Conservation (phyloP, 2,113 vertebrate genomes). For the Nannobrachium achirus region DNA sequence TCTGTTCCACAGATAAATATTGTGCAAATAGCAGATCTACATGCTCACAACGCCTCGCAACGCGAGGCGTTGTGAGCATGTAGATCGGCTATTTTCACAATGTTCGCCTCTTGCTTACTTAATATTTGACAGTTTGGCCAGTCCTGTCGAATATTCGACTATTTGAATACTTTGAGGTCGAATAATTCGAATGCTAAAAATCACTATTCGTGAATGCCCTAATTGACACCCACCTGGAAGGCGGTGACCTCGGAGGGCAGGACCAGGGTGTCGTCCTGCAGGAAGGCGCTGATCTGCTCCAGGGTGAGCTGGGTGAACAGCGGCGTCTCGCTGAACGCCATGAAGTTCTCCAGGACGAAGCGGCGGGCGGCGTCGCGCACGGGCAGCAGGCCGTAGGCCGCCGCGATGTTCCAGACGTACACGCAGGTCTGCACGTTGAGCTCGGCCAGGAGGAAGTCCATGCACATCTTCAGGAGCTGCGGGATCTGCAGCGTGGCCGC, state of each 20-base stretch:
- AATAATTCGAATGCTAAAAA: too few species aligned
- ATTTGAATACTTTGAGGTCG: too few species aligned
- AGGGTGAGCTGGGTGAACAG: conserved; percentile 85
- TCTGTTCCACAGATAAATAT: too few species aligned
- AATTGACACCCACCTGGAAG: conserved; percentile 78
- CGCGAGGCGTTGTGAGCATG: too few species aligned
- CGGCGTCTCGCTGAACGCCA: conserved; percentile 80
- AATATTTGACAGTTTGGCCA: too few species aligned
- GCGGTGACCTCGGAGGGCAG: conserved; percentile 81
- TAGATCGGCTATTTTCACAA: too few species aligned
- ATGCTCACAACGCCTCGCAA: too few species aligned
- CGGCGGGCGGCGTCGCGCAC: conserved; percentile 76
- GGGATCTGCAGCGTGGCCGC: conserved; percentile 82
- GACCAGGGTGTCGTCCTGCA: conserved; percentile 82
- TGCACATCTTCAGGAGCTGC: conserved; percentile 82
- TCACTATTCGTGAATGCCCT: too few species aligned
- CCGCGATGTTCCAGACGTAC: conserved; percentile 84
- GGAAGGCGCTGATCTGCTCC: conserved; percentile 82
- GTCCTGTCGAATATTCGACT: too few species aligned
- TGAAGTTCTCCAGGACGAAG: conserved; percentile 84
- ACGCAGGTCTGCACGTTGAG: conserved; percentile 84
- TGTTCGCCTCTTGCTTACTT: too few species aligned
- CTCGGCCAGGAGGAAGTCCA: conserved; percentile 84
- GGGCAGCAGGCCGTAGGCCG: conserved; percentile 77
- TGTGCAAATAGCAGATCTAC: too few species aligned